Evolutionary conservation across 2,113 vertebrate genomes (phyloP).

Genomic region (Thalassarche chlororhynchos): DNA sequence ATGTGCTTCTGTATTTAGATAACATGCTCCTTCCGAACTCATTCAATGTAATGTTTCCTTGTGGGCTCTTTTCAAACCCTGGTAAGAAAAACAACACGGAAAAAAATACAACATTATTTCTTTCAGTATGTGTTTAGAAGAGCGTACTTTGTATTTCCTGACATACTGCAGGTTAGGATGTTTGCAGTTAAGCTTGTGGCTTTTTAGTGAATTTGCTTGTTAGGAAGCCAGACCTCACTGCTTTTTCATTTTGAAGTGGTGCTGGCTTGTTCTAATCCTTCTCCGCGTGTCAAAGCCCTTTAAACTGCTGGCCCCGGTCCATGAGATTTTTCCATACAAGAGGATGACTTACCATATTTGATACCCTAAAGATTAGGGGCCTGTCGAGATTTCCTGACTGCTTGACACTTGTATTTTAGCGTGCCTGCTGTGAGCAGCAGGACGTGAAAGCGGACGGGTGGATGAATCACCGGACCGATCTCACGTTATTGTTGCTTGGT

Average conservation of each 20-base stretch:
- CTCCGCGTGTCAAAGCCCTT: not conserved
- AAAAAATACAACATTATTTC: not conserved
- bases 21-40: not conserved
- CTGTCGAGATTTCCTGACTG: slow-evolving; percentile 15
- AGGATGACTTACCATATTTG: slow-evolving; percentile 43
- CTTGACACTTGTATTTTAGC: slow-evolving; percentile 10
- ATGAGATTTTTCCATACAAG: slow-evolving; percentile 15
- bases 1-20: not conserved
- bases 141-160: not conserved
- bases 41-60: not conserved
- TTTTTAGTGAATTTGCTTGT: slow-evolving; percentile 5
- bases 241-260: slow-evolving; percentile 6
- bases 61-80: not conserved
- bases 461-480: not conserved
- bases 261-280: slow-evolving; percentile 9
- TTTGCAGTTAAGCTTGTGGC: slow-evolving; percentile 28
- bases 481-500: not conserved
- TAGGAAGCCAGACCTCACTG: not conserved
- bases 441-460: fast-evolving
- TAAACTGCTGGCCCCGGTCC: not conserved
- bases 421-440: not conserved
- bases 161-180: not conserved
- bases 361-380: slow-evolving; percentile 27
- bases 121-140: not conserved
- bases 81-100: not conserved